These are phyloP conservation scores for Heteronetta atricapilla DNA, from an alignment of 2,113 vertebrate species.

Conservation along the genomic window DNA sequence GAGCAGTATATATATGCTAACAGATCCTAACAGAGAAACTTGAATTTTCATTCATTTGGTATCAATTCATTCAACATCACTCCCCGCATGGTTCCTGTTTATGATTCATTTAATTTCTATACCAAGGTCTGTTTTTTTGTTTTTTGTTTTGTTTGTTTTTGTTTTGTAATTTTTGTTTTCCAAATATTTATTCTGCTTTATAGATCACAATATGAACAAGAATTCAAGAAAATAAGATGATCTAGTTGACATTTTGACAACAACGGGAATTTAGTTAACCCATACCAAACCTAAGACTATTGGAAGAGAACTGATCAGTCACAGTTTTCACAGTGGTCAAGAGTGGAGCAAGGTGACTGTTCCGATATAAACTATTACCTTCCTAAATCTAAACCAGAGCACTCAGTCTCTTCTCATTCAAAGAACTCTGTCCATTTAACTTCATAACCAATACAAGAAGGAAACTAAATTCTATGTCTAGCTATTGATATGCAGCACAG, in stretches of 20 bases:
- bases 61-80: background rate
- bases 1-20: background rate
- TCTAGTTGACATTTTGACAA: background rate
- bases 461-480: background rate
- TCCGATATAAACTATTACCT: background rate
- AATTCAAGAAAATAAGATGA: background rate
- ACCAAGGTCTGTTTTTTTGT: background rate
- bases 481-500: background rate
- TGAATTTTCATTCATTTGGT: background rate
- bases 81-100: background rate
- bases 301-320: background rate
- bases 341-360: background rate
- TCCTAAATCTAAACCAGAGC: background rate
- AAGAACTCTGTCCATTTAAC: fast-evolving
- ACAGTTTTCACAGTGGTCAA: background rate
- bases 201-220: background rate
- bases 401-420: background rate
- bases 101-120: background rate
- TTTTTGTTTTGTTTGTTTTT: too few relatives aligned
- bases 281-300: background rate
- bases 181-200: background rate
- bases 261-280: background rate
- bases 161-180: background rate
- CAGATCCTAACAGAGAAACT: background rate
- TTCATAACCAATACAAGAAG: background rate